Evolutionary conservation across 2,797 vertebrate species (phyloP).

Genomic region (Adelosebastes latens): DNA sequence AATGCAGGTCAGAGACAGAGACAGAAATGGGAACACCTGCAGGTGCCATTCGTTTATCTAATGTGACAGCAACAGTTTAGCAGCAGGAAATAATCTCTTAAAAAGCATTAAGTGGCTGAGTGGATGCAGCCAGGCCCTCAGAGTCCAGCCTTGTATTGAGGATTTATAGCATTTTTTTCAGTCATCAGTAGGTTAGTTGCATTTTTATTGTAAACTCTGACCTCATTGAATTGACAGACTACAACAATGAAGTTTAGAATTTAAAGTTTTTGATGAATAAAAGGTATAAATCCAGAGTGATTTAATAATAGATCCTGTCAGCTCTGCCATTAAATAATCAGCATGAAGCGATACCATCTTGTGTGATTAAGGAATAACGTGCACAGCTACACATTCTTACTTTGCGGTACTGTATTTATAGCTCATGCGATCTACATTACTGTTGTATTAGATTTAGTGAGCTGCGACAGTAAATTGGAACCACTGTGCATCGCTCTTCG

Average conservation of each 20-base stretch:
- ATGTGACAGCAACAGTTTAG: background rate
- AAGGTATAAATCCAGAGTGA: background rate
- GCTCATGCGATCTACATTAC: background rate
- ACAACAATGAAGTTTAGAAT: background rate
- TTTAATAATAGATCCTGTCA: background rate
- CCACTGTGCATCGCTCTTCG: background rate
- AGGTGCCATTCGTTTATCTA: background rate
- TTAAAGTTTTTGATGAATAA: background rate
- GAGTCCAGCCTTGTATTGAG: background rate
- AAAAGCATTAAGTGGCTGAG: background rate
- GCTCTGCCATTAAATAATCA: background rate
- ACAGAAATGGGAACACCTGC: background rate
- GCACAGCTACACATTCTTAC: no score
- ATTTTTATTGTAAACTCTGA: background rate
- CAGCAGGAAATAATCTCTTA: background rate
- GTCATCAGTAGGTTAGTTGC: background rate
- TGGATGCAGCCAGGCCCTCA: background rate
- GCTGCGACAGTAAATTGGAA: background rate
- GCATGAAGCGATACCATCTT: background rate
- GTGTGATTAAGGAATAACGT: background rate
- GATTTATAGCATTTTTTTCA: background rate
- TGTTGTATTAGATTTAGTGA: background rate
- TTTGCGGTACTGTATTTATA: background rate
- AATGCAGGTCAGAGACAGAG: background rate
- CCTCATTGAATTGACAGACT: background rate